A percentile compares a stretch with the other conserved stretches of the same genome.
Evolutionary conservation across 2,797 vertebrate species (phyloP).

Genomic region (Pelochelys cantorii): DNA sequence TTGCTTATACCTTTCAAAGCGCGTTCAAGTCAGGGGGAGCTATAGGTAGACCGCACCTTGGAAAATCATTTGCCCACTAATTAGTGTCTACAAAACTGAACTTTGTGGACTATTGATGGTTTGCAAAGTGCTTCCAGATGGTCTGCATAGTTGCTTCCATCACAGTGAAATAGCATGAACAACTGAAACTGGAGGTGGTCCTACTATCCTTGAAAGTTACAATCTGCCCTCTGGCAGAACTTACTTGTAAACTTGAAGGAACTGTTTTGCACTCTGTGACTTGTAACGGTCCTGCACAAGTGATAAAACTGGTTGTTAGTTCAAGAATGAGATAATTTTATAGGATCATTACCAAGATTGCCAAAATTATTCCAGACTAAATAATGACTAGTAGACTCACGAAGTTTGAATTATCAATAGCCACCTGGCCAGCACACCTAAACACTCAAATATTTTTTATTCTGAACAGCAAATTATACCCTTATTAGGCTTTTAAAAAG

Average conservation of each 20-base stretch:
- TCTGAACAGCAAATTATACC: not conserved
- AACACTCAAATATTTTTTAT: not conserved
- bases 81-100: slow-evolving; percentile 43
- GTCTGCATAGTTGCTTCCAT: slow-evolving; percentile 5
- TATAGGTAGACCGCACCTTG: slow-evolving; percentile 25
- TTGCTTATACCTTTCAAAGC: slow-evolving; percentile 19
- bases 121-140: slow-evolving; percentile 17
- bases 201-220: not conserved
- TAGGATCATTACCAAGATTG: not conserved
- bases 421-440: not conserved
- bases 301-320: not conserved
- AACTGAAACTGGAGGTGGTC: not conserved
- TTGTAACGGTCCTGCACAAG: not conserved
- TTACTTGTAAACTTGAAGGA: not conserved
- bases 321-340: not conserved
- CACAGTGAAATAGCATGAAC: not conserved
- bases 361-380: not conserved
- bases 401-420: not conserved
- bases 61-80: slow-evolving; percentile 56
- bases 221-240: not conserved
- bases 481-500: not conserved
- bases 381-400: not conserved
- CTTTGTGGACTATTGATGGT: slow-evolving; percentile 21
- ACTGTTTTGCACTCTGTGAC: not conserved
- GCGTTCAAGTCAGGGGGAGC: slow-evolving; percentile 37